These are phyloP conservation scores for Lepus americanus DNA, from an alignment of 2,113 vertebrate genomes.

Conservation along the genomic window DNA sequence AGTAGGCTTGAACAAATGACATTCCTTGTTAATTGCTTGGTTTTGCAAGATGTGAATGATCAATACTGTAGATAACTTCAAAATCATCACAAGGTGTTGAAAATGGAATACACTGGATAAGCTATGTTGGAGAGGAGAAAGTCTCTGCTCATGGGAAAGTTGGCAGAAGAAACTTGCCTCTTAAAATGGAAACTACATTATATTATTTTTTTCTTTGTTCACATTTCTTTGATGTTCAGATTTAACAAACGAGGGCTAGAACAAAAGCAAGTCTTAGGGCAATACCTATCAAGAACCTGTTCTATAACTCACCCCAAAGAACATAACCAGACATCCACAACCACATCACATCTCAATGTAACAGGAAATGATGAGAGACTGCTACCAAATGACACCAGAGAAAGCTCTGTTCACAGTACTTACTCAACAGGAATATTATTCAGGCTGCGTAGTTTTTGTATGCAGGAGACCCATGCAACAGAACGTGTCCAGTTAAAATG, in stretches of 20 bases:
- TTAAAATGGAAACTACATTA: conserved; percentile 27
- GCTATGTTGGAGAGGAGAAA: background rate
- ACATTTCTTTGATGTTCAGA: conserved; percentile 40
- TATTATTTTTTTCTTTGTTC: background rate
- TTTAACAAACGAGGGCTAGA: background rate
- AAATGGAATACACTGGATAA: background rate
- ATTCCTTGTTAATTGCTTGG: conserved; percentile 36
- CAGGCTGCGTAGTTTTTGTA: background rate
- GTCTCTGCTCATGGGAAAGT: conserved; percentile 56
- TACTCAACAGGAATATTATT: background rate
- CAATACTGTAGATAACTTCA: background rate
- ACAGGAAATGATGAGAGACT: conserved; percentile 8
- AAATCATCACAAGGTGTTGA: background rate
- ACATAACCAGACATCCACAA: background rate
- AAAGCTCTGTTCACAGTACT: conserved; percentile 1
- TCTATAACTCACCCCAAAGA: background rate
- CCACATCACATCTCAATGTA: background rate
- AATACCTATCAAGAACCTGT: background rate
- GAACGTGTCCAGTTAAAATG: conserved; percentile 12
- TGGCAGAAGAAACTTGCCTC: conserved; percentile 2
- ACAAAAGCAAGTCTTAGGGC: conserved; percentile 13
- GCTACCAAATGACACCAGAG: conserved; percentile 9
- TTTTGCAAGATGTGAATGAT: conserved; percentile 48
- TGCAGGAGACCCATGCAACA: background rate
- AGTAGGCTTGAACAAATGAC: background rate